Evolutionary conservation across 2,797 vertebrate genomes (phyloP).

Genomic region (Neosilurus hyrtlii): DNA sequence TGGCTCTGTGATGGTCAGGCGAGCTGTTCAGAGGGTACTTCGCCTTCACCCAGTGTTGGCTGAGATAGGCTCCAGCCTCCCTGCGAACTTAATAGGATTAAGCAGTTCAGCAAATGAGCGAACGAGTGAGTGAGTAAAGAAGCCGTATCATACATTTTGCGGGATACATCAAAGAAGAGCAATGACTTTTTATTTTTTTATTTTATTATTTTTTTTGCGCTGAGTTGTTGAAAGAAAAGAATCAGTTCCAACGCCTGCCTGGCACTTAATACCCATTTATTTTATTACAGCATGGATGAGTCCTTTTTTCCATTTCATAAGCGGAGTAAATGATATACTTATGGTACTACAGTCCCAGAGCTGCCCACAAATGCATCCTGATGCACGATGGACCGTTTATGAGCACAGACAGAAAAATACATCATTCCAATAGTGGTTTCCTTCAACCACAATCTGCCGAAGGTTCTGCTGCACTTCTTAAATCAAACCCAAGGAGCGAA

Average conservation of each 20-base stretch:
- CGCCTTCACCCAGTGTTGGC: no score
- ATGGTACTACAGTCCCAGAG: conserved; percentile 38
- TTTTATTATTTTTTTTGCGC: conserved; percentile 3
- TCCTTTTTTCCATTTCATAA: conserved; percentile 51
- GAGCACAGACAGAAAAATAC: neutral
- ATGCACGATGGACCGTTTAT: conserved; percentile 27
- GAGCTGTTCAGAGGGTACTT: no score
- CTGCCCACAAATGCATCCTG: conserved; percentile 31
- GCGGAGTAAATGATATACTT: conserved; percentile 40
- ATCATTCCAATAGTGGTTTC: neutral
- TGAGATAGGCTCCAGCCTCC: no score
- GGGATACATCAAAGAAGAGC: neutral
- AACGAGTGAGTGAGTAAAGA: neutral
- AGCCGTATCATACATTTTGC: neutral
- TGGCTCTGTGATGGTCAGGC: no score
- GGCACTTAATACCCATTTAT: conserved; percentile 35
- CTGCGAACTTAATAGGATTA: no score
- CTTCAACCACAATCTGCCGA: neutral
- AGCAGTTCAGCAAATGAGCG: no score
- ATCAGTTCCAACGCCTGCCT: neutral
- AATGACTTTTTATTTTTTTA: neutral
- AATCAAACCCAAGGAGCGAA: neutral
- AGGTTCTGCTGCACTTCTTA: neutral
- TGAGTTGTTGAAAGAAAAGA: neutral
- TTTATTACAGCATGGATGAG: conserved; percentile 42